phyloP scores from a whole-genome alignment of 2,888 invertebrate species.

The Andrena flavipes region DNA sequence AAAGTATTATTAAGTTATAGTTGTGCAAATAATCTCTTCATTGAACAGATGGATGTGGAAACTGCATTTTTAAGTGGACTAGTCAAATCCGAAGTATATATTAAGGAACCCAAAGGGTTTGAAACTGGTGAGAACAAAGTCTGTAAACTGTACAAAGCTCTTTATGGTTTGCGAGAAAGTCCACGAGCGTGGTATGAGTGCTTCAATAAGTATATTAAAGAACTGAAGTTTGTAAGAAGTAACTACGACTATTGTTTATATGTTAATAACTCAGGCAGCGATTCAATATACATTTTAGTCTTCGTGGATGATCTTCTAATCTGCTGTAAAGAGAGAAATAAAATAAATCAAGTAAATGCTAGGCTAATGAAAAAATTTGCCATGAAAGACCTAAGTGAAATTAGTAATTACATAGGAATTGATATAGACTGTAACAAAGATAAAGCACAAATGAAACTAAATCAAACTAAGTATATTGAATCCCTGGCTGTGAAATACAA shows the following conservation, averaged over 20 bases:
- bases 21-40: not conserved
- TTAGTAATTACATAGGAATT: not conserved
- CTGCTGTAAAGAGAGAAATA: not conserved
- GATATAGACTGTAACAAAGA: not conserved
- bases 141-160: not conserved
- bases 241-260: not conserved
- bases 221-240: not conserved
- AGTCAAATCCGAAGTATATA: not conserved
- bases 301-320: no score
- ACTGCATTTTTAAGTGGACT: not conserved
- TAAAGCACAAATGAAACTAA: no score
- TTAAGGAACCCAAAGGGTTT: no score
- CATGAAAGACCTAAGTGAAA: no score
- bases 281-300: no score
- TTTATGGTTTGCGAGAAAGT: not conserved
- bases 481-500: no score
- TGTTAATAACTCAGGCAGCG: not conserved
- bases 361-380: no score
- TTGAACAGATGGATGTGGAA: not conserved
- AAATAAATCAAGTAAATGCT: no score
- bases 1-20: not conserved
- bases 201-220: not conserved
- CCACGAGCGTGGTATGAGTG: not conserved
- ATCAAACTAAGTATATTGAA: no score
- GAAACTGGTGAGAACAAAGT: not conserved